A percentile compares a stretch with the other conserved stretches of the same genome.
phyloP scores from a whole-genome alignment of 2,797 vertebrate species.

The Sebastes cheni region DNA sequence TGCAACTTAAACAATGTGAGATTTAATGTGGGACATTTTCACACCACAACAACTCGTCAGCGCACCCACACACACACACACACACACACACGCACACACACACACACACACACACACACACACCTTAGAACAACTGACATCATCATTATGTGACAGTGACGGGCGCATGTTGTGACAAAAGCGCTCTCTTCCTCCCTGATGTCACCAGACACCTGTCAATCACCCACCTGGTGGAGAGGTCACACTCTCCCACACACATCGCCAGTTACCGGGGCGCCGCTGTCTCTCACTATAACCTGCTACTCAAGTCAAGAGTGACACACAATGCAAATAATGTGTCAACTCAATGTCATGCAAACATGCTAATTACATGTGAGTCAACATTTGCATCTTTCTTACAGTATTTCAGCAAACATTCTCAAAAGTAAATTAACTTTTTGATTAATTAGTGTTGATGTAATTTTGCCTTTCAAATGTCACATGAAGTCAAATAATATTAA shows the following conservation, averaged over 20 bases:
- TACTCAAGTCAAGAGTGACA: constrained; percentile 1
- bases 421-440: background rate
- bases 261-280: background rate
- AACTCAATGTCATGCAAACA: background rate
- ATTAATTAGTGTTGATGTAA: background rate
- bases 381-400: background rate
- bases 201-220: constrained; percentile 70
- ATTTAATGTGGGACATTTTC: background rate
- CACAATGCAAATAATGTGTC: background rate
- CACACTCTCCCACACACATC: constrained; percentile 5
- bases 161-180: constrained; percentile 52
- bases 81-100: constrained; percentile 12
- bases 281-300: constrained; percentile 18
- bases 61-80: constrained; percentile 9
- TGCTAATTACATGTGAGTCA: background rate
- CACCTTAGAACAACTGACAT: constrained; percentile 44
- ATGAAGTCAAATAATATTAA: background rate
- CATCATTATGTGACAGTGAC: constrained; percentile 65
- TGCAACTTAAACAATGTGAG: background rate
- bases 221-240: constrained; percentile 33
- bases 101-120: constrained; percentile 7
- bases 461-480: background rate
- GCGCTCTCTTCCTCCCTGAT: constrained; percentile 39
- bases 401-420: background rate
- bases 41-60: background rate